These are phyloP conservation scores for Fragum whitleyi DNA, from an alignment of 2,888 invertebrate species.

Conservation along the genomic window DNA sequence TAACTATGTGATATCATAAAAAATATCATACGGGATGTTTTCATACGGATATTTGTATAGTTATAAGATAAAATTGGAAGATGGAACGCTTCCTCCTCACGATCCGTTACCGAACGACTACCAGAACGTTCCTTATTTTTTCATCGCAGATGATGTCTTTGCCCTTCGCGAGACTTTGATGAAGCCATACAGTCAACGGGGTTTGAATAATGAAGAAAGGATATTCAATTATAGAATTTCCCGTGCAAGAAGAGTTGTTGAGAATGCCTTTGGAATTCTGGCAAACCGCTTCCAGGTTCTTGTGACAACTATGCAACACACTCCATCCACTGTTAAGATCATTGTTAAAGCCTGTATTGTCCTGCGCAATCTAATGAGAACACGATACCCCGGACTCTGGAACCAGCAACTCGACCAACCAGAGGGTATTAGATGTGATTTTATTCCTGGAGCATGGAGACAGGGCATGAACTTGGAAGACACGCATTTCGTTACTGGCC, in stretches of 20 bases:
- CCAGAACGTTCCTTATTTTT: constrained; percentile 59
- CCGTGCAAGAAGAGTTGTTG: constrained; percentile 17
- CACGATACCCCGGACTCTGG: constrained; percentile 49
- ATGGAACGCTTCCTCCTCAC: too few species aligned
- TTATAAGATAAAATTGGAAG: too few species aligned
- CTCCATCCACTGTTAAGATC: constrained; percentile 37
- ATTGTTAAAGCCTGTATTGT: constrained; percentile 43
- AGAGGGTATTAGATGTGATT: constrained; percentile 48
- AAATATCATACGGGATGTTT: too few species aligned
- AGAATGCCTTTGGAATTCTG: too few species aligned
- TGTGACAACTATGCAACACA: constrained; percentile 60
- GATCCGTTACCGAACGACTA: constrained; percentile 60
- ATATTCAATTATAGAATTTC: constrained; percentile 24
- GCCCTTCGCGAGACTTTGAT: constrained; percentile 28
- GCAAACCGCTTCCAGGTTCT: constrained; percentile 63
- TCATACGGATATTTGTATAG: too few species aligned
- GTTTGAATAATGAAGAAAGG: constrained; percentile 19
- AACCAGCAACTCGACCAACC: constrained; percentile 52
- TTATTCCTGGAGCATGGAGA: constrained; percentile 65
- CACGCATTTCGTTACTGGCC: constrained; percentile 32
- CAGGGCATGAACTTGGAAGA: constrained; percentile 47
- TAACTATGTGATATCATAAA: too few species aligned
- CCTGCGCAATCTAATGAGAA: constrained; percentile 68
- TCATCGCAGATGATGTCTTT: constrained; percentile 64
- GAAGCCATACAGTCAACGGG: constrained; percentile 30